phyloP scores from a whole-genome alignment of 2,797 vertebrate genomes.

The Hoplostethus mediterraneus region DNA sequence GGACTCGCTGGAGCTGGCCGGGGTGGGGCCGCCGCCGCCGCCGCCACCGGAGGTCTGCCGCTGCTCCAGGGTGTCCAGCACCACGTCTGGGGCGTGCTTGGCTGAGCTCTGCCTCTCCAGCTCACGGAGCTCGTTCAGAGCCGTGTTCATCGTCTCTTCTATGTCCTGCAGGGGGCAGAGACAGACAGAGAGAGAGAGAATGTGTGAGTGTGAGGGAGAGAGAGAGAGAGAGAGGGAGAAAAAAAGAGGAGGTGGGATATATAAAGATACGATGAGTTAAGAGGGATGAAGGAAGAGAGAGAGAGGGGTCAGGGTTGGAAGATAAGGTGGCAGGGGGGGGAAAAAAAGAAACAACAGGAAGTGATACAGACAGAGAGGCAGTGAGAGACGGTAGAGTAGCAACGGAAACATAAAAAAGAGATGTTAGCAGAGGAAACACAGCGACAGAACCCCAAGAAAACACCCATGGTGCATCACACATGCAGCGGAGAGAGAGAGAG shows the following conservation, averaged over 20 bases:
- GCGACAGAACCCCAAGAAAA: conserved; percentile 28
- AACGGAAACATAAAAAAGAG: conserved; percentile 2
- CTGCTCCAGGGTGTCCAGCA: conserved; percentile 97
- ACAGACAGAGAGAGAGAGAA: conserved; percentile 10
- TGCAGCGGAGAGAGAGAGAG: conserved; percentile 14
- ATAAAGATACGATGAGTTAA: background rate
- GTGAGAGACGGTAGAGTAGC: background rate
- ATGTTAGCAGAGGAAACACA: conserved; percentile 30
- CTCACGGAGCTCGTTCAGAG: conserved; percentile 96
- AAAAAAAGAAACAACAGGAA: conserved; percentile 9
- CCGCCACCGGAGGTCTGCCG: conserved; percentile 84
- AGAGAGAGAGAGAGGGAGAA: background rate
- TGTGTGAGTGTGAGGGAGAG: background rate
- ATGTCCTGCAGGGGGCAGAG: conserved; percentile 89
- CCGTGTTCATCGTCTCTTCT: conserved; percentile 98
- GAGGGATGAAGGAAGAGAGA: background rate
- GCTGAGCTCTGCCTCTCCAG: conserved; percentile 96
- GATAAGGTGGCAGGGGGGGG: background rate
- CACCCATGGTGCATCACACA: conserved; percentile 32
- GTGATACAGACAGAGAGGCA: conserved; percentile 3
- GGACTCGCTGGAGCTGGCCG: conserved; percentile 85
- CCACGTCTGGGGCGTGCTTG: conserved; percentile 97
- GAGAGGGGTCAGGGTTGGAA: background rate
- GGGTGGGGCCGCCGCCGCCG: conserved; percentile 85
- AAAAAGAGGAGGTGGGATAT: conserved; percentile 7